Percentiles rank a stretch among this genome's conserved stretches.
Conservation (phyloP, 2,888 invertebrate species). For the Polydrusus pterygomalis region DNA sequence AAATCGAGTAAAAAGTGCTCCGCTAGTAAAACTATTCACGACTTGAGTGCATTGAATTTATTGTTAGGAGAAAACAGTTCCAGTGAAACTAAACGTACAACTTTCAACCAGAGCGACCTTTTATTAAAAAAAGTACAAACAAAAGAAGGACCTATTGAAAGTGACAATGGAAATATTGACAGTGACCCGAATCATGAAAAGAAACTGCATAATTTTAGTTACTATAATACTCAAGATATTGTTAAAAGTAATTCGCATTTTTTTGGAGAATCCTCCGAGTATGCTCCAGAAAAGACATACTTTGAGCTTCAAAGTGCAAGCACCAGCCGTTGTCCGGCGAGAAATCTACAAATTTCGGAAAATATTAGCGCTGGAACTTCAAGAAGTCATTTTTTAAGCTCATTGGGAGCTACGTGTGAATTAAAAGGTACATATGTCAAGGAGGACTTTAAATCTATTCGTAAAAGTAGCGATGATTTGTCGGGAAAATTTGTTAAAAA, state of each 20-base stretch:
- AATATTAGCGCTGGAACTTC: background rate
- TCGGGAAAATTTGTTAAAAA: background rate
- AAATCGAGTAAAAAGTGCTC: background rate
- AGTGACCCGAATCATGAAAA: background rate
- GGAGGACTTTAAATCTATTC: constrained; percentile 40
- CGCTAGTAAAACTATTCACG: background rate
- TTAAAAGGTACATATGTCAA: background rate
- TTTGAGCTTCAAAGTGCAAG: constrained; percentile 12
- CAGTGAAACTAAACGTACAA: background rate
- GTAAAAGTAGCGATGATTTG: constrained; percentile 17
- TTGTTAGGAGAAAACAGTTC: background rate
- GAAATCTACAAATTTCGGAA: background rate
- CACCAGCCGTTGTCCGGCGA: background rate
- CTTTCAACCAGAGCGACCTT: constrained; percentile 3
- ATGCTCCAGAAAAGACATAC: background rate
- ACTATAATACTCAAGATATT: background rate
- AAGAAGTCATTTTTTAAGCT: background rate
- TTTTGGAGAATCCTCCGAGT: background rate
- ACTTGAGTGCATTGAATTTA: background rate
- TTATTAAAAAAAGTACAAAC: constrained; percentile 16
- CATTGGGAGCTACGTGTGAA: background rate
- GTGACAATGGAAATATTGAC: background rate
- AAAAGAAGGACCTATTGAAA: background rate
- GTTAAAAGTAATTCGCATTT: background rate
- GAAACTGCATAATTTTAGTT: background rate